phyloP scores from a whole-genome alignment of 2,797 vertebrate genomes.

The Pseudochaenichthys georgianus region DNA sequence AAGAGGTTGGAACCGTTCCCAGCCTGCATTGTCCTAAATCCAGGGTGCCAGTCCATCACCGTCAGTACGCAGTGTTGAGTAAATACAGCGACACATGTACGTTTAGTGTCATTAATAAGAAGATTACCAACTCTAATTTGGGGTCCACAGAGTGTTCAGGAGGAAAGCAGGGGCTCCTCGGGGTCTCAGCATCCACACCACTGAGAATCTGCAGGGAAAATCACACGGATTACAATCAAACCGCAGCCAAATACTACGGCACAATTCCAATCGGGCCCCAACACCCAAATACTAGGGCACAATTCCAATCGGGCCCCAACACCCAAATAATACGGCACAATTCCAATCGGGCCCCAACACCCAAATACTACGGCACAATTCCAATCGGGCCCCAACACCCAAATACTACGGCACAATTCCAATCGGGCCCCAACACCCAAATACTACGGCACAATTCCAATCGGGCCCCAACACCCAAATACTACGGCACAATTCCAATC shows the following conservation, averaged over 20 bases:
- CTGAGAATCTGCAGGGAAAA: constrained; percentile 37
- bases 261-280: no score
- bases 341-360: no score
- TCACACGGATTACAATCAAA: neutral
- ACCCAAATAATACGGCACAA: neutral
- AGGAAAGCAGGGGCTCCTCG: neutral
- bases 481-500: no score
- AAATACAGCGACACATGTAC: neutral
- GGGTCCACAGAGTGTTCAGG: neutral
- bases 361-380: neutral
- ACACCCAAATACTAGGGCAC: no score
- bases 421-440: no score
- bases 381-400: no score
- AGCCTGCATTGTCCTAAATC: constrained; percentile 23
- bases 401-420: no score
- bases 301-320: no score
- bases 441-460: no score
- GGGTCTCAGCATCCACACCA: constrained; percentile 63
- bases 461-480: neutral
- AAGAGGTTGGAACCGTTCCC: constrained; percentile 22
- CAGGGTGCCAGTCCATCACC: neutral
- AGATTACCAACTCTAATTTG: neutral
- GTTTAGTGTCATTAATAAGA: neutral
- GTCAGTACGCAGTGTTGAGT: neutral
- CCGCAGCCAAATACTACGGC: no score